A percentile compares a stretch with the other conserved stretches of the same genome.
Conservation (phyloP, 2,888 invertebrate species). For the Drosophila lutescens region DNA sequence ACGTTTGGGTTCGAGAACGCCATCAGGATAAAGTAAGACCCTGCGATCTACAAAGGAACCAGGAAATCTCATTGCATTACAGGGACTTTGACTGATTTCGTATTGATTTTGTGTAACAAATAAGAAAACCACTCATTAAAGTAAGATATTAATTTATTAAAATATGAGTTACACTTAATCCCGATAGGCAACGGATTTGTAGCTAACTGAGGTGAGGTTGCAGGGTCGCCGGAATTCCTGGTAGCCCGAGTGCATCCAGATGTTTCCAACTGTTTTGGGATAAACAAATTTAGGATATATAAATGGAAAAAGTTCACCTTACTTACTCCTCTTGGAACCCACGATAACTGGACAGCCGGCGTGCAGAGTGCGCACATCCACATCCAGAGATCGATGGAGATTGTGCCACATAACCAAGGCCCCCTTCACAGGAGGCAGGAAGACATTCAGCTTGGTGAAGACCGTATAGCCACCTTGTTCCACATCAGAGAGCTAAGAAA, state of each 20-base stretch:
- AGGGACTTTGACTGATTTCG: slow-evolving; percentile 54
- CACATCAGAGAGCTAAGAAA: slow-evolving; percentile 95
- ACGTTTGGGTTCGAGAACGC: slow-evolving; percentile 94
- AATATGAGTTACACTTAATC: neutral
- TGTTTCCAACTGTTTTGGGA: slow-evolving; percentile 88
- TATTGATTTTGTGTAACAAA: neutral
- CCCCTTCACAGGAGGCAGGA: slow-evolving; percentile 94
- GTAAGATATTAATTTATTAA: slow-evolving; percentile 22
- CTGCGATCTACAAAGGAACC: slow-evolving; percentile 82
- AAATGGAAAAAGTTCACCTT: neutral
- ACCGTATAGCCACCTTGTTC: slow-evolving; percentile 98
- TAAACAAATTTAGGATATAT: neutral
- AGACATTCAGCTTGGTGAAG: slow-evolving; percentile 93
- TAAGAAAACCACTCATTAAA: slow-evolving; percentile 9
- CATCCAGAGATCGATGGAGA: slow-evolving; percentile 93
- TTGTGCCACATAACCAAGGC: slow-evolving; percentile 97
- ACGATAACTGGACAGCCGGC: slow-evolving; percentile 98
- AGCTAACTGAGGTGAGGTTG: slow-evolving; percentile 64
- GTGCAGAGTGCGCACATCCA: slow-evolving; percentile 93
- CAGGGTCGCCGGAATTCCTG: slow-evolving; percentile 91
- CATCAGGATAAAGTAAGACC: slow-evolving; percentile 90
- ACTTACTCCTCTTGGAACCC: slow-evolving; percentile 96
- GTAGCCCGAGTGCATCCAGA: slow-evolving; percentile 94
- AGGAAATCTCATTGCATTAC: slow-evolving; percentile 69
- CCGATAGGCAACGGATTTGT: slow-evolving; percentile 33